phyloP scores from a whole-genome alignment of 2,113 vertebrate species.

The Barnardius zonarius region DNA sequence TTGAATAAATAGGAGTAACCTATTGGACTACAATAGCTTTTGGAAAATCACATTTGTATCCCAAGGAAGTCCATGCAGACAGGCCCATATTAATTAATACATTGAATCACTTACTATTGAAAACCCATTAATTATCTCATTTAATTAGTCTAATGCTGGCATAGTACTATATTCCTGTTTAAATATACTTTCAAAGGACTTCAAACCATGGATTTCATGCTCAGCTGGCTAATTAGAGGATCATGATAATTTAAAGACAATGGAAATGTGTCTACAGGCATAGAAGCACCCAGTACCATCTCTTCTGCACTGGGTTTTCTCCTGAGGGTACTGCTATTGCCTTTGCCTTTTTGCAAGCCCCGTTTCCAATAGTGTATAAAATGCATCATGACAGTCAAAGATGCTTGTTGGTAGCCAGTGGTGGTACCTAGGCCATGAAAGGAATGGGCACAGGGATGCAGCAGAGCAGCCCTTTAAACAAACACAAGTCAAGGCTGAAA shows the following conservation, averaged over 20 bases:
- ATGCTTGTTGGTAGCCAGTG: not conserved
- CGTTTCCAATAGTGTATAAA: accelerated
- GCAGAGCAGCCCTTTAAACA: not conserved
- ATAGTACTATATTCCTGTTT: not conserved
- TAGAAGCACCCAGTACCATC: not conserved
- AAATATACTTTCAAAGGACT: not conserved
- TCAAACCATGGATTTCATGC: not conserved
- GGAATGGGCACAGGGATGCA: not conserved
- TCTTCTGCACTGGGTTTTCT: not conserved
- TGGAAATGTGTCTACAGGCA: not conserved
- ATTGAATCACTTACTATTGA: not conserved
- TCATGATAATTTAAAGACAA: not conserved
- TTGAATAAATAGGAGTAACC: not conserved
- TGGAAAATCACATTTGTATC: not conserved
- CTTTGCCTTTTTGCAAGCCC: not conserved
- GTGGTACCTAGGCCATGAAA: not conserved
- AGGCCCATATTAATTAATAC: not conserved
- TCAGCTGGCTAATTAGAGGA: not conserved
- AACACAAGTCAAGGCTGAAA: not conserved
- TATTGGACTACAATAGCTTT: not conserved
- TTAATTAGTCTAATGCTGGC: not conserved
- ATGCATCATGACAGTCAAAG: too few relatives aligned
- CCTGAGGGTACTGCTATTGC: not conserved
- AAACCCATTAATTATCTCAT: not conserved
- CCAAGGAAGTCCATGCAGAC: not conserved